A percentile compares a stretch with the other conserved stretches of the same genome.
Evolutionary conservation across 2,797 vertebrate genomes (phyloP).

Genomic region (Amniataba percoides): DNA sequence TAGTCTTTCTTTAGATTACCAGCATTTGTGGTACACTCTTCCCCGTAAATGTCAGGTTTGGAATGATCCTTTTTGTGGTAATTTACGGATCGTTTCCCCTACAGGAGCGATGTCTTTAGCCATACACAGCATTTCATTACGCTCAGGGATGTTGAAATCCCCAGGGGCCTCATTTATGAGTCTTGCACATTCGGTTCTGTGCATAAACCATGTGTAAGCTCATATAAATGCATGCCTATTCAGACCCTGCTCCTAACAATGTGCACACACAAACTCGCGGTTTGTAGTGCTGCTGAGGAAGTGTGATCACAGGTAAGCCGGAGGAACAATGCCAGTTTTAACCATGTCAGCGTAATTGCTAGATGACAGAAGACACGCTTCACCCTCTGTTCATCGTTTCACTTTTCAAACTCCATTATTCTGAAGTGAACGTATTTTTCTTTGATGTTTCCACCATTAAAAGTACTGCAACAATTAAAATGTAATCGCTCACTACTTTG

Average conservation of each 20-base stretch:
- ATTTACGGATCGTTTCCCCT: neutral
- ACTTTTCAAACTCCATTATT: slow-evolving; percentile 7
- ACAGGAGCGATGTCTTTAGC: neutral
- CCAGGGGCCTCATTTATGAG: slow-evolving; percentile 13
- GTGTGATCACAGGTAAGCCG: neutral
- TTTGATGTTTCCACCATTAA: slow-evolving; percentile 4
- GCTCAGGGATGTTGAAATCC: neutral
- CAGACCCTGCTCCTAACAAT: neutral
- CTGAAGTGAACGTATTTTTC: neutral
- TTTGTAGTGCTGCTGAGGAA: neutral
- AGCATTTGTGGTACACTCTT: neutral
- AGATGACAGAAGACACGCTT: neutral
- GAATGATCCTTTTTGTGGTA: neutral
- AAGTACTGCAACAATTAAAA: slow-evolving; percentile 34
- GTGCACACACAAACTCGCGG: neutral
- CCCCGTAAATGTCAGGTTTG: neutral
- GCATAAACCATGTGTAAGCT: slow-evolving; percentile 7
- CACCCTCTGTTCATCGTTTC: neutral
- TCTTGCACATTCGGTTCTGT: neutral
- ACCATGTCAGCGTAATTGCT: neutral
- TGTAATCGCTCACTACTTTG: slow-evolving; percentile 41
- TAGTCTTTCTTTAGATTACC: neutral
- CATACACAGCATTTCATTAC: slow-evolving; percentile 4
- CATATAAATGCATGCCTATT: neutral
- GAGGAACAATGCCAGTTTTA: slow-evolving; percentile 5